phyloP scores from a whole-genome alignment of 2,797 vertebrate genomes.

The Epinephelus awoara region DNA sequence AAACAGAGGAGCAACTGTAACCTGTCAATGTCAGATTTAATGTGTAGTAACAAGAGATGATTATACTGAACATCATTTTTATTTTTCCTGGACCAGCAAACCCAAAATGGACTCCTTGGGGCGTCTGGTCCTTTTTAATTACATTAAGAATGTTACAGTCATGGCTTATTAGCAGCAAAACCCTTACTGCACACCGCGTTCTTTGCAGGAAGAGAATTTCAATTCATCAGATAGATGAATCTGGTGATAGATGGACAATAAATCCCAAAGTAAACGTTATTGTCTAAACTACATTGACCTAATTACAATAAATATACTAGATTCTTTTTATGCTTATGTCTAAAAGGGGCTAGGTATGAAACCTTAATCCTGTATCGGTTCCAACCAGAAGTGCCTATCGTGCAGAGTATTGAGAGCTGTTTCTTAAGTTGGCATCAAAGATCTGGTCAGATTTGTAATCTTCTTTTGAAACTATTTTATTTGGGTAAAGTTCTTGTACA shows the following conservation, averaged over 20 bases:
- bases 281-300: neutral
- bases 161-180: neutral
- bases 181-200: neutral
- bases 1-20: constrained; percentile 47
- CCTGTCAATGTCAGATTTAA: constrained; percentile 34
- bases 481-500: neutral
- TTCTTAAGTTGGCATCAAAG: too few species aligned
- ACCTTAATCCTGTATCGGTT: neutral
- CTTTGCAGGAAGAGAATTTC: neutral
- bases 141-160: neutral
- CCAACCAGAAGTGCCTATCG: too few species aligned
- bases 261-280: neutral
- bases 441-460: neutral
- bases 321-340: neutral
- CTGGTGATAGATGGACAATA: neutral
- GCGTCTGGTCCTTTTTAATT: neutral
- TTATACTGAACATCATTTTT: neutral
- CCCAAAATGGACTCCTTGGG: neutral
- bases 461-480: neutral
- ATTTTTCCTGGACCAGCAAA: neutral
- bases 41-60: constrained; percentile 9
- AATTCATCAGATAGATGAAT: neutral
- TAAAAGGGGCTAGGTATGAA: neutral
- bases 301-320: neutral
- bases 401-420: too few species aligned